Conservation (phyloP, 2,888 invertebrate species). For the Tenthredo scrophulariae region DNA sequence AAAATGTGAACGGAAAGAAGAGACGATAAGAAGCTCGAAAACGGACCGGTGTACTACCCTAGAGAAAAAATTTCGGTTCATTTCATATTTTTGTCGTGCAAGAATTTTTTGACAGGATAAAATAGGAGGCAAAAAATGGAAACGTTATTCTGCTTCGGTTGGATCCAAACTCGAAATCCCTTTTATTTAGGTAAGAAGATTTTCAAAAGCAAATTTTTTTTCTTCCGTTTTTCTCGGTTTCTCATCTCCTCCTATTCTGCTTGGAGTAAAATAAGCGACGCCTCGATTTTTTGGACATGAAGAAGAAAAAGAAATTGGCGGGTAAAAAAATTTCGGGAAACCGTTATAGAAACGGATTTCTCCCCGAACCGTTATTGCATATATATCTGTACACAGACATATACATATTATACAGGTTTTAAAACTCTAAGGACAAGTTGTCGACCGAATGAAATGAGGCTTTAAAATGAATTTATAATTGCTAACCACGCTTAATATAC, state of each 20-base stretch:
- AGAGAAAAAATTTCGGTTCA: neutral
- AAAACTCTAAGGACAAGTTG: neutral
- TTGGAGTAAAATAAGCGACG: constrained; percentile 52
- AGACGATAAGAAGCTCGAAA: neutral
- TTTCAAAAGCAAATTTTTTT: constrained; percentile 6
- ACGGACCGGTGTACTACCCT: neutral
- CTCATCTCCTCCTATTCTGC: neutral
- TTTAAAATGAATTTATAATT: constrained; percentile 21
- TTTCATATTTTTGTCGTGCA: neutral
- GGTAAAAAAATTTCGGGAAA: neutral
- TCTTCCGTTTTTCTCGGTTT: neutral
- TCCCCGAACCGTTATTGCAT: neutral
- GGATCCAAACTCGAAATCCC: neutral
- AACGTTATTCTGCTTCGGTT: constrained; percentile 16
- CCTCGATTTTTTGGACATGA: constrained; percentile 39
- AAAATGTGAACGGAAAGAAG: neutral
- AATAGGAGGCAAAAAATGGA: constrained; percentile 28
- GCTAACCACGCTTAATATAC: constrained; percentile 11
- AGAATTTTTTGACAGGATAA: constrained; percentile 1
- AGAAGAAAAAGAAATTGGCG: constrained; percentile 13
- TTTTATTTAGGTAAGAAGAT: constrained; percentile 36
- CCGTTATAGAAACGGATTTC: constrained; percentile 42
- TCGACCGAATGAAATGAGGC: constrained; percentile 6
- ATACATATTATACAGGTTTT: neutral
- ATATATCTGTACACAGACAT: neutral